Evolutionary conservation across 2,113 vertebrate genomes (phyloP).

Genomic region (Actenoides lindsayi): DNA sequence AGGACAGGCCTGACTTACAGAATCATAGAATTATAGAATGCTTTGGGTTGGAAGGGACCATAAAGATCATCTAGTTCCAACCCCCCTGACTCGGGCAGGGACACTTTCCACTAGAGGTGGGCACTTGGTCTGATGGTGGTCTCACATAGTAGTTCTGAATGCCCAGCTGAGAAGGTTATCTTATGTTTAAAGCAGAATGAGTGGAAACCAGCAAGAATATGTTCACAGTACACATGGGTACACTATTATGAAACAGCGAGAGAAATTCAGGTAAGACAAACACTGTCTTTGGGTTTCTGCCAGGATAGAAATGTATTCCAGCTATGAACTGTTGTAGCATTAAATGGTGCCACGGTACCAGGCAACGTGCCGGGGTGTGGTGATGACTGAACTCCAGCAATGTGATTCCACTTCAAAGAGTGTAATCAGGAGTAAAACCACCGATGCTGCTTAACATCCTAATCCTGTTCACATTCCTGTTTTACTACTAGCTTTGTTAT

Average conservation of each 20-base stretch:
- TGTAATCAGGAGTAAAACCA: not conserved
- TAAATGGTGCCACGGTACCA: not conserved
- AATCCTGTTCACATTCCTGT: not conserved
- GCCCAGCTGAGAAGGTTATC: not conserved
- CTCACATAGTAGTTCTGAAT: not conserved
- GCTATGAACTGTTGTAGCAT: not conserved
- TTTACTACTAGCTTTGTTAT: not conserved
- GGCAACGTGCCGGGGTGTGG: not conserved
- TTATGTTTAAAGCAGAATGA: not conserved
- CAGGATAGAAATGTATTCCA: not conserved
- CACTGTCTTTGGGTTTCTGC: not conserved
- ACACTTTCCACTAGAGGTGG: too few species aligned
- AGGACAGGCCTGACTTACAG: too few species aligned
- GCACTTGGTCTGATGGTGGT: not conserved
- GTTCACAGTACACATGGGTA: not conserved
- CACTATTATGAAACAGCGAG: not conserved
- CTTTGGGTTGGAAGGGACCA: too few species aligned
- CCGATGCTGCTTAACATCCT: not conserved
- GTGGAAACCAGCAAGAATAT: not conserved
- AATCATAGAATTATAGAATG: too few species aligned
- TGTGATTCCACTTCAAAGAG: not conserved
- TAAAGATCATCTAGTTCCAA: too few species aligned
- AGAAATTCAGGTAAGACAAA: not conserved
- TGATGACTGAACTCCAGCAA: not conserved
- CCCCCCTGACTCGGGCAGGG: too few species aligned